Conservation (phyloP, 1,140 invertebrate species). For the Dendroctonus ponderosae region DNA sequence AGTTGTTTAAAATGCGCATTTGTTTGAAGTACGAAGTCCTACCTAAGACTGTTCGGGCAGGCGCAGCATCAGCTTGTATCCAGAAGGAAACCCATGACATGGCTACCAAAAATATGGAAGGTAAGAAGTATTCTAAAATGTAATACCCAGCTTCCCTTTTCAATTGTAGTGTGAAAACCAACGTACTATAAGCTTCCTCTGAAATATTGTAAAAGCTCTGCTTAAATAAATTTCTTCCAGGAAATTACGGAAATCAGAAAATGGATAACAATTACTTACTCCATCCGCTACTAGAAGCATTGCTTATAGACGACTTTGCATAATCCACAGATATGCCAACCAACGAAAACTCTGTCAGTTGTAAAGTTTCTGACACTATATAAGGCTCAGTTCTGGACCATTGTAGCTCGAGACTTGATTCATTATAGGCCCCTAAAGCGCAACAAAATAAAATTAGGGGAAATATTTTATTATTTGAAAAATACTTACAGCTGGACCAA, state of each 20-base stretch:
- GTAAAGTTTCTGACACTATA: constrained; percentile 69
- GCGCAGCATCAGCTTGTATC: constrained; percentile 84
- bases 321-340: constrained; percentile 68
- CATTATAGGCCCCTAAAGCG: constrained; percentile 73
- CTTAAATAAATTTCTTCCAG: background rate
- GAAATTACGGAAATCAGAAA: background rate
- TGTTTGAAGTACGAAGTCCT: constrained; percentile 6
- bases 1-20: too few relatives aligned
- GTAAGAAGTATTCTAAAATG: constrained; percentile 86
- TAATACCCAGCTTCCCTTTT: constrained; percentile 83
- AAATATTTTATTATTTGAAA: too few relatives aligned
- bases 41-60: constrained; percentile 77
- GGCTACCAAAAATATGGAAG: constrained; percentile 82
- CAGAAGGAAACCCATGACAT: constrained; percentile 91
- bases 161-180: constrained; percentile 74
- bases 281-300: constrained; percentile 46
- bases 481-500: constrained; percentile 75
- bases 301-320: constrained; percentile 63
- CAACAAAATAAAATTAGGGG: background rate
- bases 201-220: constrained; percentile 9
- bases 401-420: constrained; percentile 68
- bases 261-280: background rate
- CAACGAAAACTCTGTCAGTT: constrained; percentile 77
- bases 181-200: constrained; percentile 79
- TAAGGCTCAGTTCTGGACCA: constrained; percentile 76